Conservation (phyloP, 2,797 vertebrate genomes). For the Enteromius unitaeniatus region DNA sequence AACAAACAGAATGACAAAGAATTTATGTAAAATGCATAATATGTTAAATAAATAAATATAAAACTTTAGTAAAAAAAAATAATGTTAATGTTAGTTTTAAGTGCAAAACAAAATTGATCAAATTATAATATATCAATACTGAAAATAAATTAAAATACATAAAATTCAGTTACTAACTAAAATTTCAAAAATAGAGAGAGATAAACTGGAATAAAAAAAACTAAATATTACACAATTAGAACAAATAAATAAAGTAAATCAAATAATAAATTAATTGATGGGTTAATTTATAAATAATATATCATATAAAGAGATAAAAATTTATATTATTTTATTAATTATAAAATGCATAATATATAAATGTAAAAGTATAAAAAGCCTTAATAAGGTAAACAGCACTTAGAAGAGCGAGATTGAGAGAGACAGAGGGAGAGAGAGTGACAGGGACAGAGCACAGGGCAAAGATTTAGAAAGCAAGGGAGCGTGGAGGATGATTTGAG, state of each 20-base stretch:
- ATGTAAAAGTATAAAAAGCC: too few species aligned
- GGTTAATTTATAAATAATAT: background rate
- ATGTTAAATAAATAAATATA: background rate
- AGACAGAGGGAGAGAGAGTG: slow-evolving; percentile 17
- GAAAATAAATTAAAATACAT: background rate
- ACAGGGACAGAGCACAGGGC: slow-evolving; percentile 46
- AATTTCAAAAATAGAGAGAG: background rate
- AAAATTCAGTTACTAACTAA: background rate
- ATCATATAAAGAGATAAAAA: background rate
- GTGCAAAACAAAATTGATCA: background rate
- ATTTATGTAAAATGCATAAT: background rate
- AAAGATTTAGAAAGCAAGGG: slow-evolving; percentile 41
- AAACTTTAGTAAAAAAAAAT: too few species aligned
- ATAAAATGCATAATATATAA: too few species aligned
- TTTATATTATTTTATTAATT: too few species aligned
- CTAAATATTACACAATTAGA: background rate
- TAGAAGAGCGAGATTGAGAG: background rate
- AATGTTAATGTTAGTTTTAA: background rate
- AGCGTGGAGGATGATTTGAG: slow-evolving; percentile 36
- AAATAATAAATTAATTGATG: background rate
- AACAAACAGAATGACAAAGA: background rate
- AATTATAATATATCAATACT: background rate
- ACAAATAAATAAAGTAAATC: background rate
- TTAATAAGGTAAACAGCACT: too few species aligned
- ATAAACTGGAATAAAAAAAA: background rate